Base-by-base conservation (phyloP, 2,113 vertebrate species). In the Amazona guildingii region DNA sequence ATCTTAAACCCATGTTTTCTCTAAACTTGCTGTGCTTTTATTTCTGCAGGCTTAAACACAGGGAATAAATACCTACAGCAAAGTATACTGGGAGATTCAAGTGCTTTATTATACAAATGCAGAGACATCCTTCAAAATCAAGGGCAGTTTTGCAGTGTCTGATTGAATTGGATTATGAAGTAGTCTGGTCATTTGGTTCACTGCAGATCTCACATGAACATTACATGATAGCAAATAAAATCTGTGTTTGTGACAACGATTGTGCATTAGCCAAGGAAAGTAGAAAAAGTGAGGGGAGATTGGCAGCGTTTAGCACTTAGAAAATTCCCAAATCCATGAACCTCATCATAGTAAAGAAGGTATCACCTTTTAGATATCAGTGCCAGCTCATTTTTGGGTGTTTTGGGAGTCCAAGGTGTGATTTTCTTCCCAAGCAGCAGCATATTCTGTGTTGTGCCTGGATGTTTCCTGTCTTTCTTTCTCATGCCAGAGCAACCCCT, bases 61-160 rank as follows among this genome's bases (percentile, higher is more conserved):
- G 24, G 29, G 46, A 95, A 70, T 81, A 68, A 93, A 92, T 78
- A 57, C 80, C 48, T 61, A 39, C 33, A 75, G 44, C 69, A 82
- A 41, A 92, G n/a, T 21, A 52, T 31, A 39, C 31, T 83, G 70
- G 35, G 75, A 92, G 37, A 78, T 37, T 72, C 61, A 82, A 96
- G 41, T 88, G 62, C 44, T 95, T 92, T 83, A 69, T 95, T 92
- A 76, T 75, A 94, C 83, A 92, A 88, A 92, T 85, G 75, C 46
- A 82, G 69, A 67, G 72, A 73, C 27, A 73, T 83, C 62, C 44
- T 90, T 94, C 51, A 95, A 88, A 94, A 92, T 90, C 79, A 69
- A 77, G 95, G 43, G 48, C 3, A 0, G 43, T 84, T 93, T 83
- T 90, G 33, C 43, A 31, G 37, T 55, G 29, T 77, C 29, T 91